Percentiles rank a stretch among this genome's conserved stretches.
phyloP scores from a whole-genome alignment of 1,140 invertebrate species.

The Oscheius sp. region DNA sequence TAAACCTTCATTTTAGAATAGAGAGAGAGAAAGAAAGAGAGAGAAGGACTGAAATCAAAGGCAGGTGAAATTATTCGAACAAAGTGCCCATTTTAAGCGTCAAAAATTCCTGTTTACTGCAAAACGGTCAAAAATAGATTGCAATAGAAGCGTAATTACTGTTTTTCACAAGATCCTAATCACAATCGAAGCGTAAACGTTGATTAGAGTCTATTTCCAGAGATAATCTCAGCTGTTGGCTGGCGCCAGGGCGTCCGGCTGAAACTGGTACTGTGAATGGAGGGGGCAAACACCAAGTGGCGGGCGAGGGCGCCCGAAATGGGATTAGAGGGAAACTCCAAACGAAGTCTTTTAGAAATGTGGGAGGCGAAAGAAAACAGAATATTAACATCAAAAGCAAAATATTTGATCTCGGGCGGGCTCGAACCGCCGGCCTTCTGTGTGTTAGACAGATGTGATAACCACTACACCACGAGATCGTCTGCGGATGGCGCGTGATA shows the following conservation, averaged over 20 bases:
- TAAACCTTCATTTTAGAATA: not conserved
- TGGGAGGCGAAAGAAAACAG: too few relatives aligned
- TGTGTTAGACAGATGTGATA: constrained; percentile 26
- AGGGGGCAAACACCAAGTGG: too few relatives aligned
- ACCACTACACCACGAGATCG: not conserved
- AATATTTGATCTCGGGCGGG: constrained; percentile 50
- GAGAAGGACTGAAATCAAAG: not conserved
- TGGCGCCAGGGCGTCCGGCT: too few relatives aligned
- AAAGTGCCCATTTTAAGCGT: too few relatives aligned
- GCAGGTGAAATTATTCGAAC: too few relatives aligned
- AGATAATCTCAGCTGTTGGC: not conserved
- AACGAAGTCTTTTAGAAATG: too few relatives aligned
- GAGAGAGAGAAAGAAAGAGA: too few relatives aligned
- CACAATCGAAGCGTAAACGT: not conserved
- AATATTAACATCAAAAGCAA: too few relatives aligned
- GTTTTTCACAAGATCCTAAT: not conserved
- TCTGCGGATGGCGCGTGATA: not conserved
- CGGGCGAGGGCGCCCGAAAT: too few relatives aligned
- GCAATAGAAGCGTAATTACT: not conserved
- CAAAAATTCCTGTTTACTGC: too few relatives aligned
- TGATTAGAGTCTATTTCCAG: not conserved
- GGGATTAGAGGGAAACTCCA: too few relatives aligned
- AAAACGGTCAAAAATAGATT: not conserved
- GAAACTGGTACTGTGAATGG: too few relatives aligned
- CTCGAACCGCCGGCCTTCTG: constrained; percentile 48